phyloP scores from a whole-genome alignment of 2,888 invertebrate species.

The Imbricaverruca yamaguchii region DNA sequence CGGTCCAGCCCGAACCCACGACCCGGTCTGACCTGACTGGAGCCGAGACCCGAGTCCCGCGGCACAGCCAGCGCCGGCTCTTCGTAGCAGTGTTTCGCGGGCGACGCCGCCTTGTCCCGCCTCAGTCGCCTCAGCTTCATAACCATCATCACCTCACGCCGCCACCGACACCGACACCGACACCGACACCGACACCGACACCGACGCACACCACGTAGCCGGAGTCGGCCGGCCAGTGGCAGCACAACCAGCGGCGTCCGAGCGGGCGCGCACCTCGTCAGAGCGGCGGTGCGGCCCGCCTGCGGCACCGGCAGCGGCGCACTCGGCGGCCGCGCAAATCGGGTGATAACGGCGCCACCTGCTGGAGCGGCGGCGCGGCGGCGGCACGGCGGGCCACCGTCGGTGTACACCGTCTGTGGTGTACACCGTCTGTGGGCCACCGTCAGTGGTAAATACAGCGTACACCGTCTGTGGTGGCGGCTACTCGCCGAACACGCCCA shows the following conservation, averaged over 20 bases:
- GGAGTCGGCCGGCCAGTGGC: background rate
- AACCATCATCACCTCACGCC: background rate
- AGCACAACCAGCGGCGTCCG: background rate
- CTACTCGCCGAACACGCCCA: too few relatives aligned
- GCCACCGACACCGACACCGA: background rate
- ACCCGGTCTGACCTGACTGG: slow-evolving; percentile 2
- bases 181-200: background rate
- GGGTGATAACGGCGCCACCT: too few relatives aligned
- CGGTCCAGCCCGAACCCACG: background rate
- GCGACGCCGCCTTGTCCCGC: background rate
- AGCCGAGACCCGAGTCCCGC: background rate
- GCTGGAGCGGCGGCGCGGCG: too few relatives aligned
- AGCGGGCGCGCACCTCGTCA: too few relatives aligned
- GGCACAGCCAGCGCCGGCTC: background rate
- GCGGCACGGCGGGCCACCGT: too few relatives aligned
- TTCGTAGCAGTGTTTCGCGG: background rate
- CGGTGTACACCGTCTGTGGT: too few relatives aligned
- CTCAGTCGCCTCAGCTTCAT: background rate
- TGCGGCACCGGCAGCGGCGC: too few relatives aligned
- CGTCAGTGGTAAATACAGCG: too few relatives aligned
- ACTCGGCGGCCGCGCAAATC: too few relatives aligned
- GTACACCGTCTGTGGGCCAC: too few relatives aligned
- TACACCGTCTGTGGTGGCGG: too few relatives aligned
- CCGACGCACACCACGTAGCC: background rate
- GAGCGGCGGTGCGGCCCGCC: too few relatives aligned